A percentile compares a stretch with the other conserved stretches of the same genome.
Conservation (phyloP, 2,113 vertebrate genomes). For the Gambusia holbrooki region DNA sequence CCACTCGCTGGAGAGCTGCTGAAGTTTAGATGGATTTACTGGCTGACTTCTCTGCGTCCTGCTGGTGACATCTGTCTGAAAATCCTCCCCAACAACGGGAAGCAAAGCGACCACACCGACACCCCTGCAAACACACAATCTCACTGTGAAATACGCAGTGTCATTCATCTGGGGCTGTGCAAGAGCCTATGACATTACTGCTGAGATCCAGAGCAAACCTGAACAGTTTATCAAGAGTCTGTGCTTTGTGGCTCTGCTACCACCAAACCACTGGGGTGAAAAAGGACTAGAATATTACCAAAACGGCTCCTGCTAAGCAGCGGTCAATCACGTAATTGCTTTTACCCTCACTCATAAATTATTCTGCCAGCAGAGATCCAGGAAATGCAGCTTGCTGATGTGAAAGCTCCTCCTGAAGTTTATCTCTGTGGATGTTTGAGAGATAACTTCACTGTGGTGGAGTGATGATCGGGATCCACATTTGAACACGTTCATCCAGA, state of each 20-base stretch:
- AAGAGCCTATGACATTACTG: conserved; percentile 11
- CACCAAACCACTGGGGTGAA: conserved; percentile 36
- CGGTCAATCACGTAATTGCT: conserved; percentile 59
- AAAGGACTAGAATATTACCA: conserved; percentile 47
- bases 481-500: neutral
- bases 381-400: conserved; percentile 33
- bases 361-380: conserved; percentile 31
- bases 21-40: conserved; percentile 43
- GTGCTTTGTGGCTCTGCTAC: conserved; percentile 35
- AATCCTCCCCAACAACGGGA: conserved; percentile 26
- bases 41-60: conserved; percentile 55
- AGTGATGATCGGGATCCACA: neutral
- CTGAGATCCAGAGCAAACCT: conserved; percentile 23
- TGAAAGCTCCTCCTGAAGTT: conserved; percentile 1
- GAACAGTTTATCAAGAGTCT: conserved; percentile 33
- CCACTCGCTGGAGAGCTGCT: conserved; percentile 46
- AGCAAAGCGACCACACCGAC: conserved; percentile 1
- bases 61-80: conserved; percentile 54
- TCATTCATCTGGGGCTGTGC: conserved; percentile 24
- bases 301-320: conserved; percentile 46
- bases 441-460: neutral
- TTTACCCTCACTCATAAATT: conserved; percentile 56
- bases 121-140: neutral
- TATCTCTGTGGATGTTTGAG: conserved; percentile 1
- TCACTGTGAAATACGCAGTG: conserved; percentile 20